Base-by-base conservation (phyloP, 2,113 vertebrate genomes). In the Eptatretus burgeri region DNA sequence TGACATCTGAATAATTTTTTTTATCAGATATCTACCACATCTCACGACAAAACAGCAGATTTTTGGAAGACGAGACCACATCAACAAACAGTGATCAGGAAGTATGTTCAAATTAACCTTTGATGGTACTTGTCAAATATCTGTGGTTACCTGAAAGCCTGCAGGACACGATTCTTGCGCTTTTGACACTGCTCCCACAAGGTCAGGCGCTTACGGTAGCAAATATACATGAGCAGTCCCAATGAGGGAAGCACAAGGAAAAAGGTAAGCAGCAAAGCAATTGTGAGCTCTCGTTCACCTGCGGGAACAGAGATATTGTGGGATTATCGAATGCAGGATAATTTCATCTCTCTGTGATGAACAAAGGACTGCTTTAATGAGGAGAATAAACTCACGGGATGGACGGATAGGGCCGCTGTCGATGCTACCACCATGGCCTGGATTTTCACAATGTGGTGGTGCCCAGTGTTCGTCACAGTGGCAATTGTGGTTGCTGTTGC, bases 401-500 rank as follows among this genome's bases (percentile, higher is more conserved):
- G 75, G 71, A 64, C 77, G 81, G 60, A 83, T 67, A 0, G 89
- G 89, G 14, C 89, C 88, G 0, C 89, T 96, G 75, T 96, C 87
- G 70, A 82, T 70, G 0, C 89, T 96, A 64, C 89, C 89, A 0
- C 89, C 89, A 0, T 81, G 74, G 1, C 89, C 89, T 0, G 79
- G 77, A 70, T 83, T 76, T 67, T 85, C 76, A 8, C 89, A 94
- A 73, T 68, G 81, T 1, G 89, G 89, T 0, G 89, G 88, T 0
- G 82, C 84, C 86, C 85, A 91, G 51, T 83, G 80, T 0, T 75
- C 72, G 10, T 75, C 70, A 12, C 89, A 96, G 72, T 96, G 89
- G 66, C 89, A 96, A 73, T 94, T 84, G 63, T 68, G 69, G 66
- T 96, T 93, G 72, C 82, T 96, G 73, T 96, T 96, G 71, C 89